Evolutionary conservation across 1,140 invertebrate species (phyloP), one percentile per base, ranked within the genome.

Genomic region (Cherax quadricarinatus): DNA sequence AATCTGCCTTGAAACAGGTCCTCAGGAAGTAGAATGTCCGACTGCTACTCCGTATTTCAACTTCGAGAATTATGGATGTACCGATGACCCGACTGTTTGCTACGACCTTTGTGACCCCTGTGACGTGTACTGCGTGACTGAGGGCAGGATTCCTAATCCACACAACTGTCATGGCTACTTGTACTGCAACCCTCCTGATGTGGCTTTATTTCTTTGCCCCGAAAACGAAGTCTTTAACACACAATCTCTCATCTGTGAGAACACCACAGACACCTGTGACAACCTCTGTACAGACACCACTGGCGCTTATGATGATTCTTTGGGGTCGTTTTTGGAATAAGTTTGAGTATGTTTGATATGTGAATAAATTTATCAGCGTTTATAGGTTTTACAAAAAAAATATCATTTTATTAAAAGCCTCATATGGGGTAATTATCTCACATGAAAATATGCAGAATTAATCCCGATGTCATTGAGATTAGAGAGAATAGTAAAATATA

Each of bases 141-240:
- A 85, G 49, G 89, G 89, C 18, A 73, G 70, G 30, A 48, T 91
- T 12, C 89, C 82, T 1, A 49, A 91, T 7, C 89, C 89, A 9
- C 21, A 18, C 21, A 53, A 91, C 66, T 91, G 89, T 51, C 4
- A n/a, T 1, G 70, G 57, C n/a, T 91, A 91, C 83, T 75, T 66
- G 12, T 91, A 91, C 70, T 91, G 89, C 82, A 82, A 91, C 51
- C 89, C 89, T 73, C 57, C 57, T 18, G 10, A 41, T 7, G 48
- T 75, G 18, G 66, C 83, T 14, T 30, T 24, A 18, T 91, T 91
- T 66, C 18, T 24, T 9, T 91, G 89, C 53, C 82, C 89, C 10
- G 62, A 51, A 2, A 70, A 16, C 6, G 53, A 62, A 30, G 21
- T 7, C 21, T 91, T 78, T 30, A 79, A 91, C 12, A 24, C 62